Base-by-base conservation (phyloP, 2,888 invertebrate genomes). In the Calameuta filiformis region DNA sequence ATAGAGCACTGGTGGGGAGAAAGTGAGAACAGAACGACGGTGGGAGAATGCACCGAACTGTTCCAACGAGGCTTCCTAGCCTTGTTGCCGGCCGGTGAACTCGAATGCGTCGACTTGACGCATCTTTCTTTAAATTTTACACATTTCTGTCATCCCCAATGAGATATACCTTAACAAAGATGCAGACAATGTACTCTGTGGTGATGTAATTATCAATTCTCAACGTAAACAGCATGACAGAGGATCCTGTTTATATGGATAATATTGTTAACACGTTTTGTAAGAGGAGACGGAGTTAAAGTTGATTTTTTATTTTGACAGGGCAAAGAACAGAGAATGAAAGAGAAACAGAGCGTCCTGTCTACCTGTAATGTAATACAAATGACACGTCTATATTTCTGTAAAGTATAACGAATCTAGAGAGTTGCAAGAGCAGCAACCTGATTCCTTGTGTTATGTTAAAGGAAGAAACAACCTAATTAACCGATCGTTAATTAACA, bases 401-500 rank as follows among this genome's bases (percentile, higher is more conserved):
- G 23, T 9, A 56, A 23, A 56, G 6, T 23, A 56, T 56, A 56
- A 56, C 56, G 23, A 56, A 56, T 23, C 56, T 23, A 23, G 23
- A 56, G 23, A 56, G 23, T 56, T 56, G 56, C 56, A 56, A 56
- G 9, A 56, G 23, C 23, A 23, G 56, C 9, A 56, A 56, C 56
- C 56, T 23, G 56, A 56, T 56, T 56, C 56, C 56, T 56, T 56
- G 56, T 56, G 23, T 23, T 23, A 23, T 56, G 56, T 56, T 56
- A 23, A 56, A 56, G 9, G 23, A 56, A 56, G 23, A 56, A 23
- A 2, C 56, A 56, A 56, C 1, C 56, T 77, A 78, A 80, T 78
- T 81, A 81, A 77, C 68, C 71, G 73, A 75, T 75, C 77, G 73
- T 56, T 77, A 78, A 79, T 80, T 82, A 82, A 79, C 77, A 35